Conservation (phyloP, 1,140 invertebrate species). For the Branchinecta lindahli region DNA sequence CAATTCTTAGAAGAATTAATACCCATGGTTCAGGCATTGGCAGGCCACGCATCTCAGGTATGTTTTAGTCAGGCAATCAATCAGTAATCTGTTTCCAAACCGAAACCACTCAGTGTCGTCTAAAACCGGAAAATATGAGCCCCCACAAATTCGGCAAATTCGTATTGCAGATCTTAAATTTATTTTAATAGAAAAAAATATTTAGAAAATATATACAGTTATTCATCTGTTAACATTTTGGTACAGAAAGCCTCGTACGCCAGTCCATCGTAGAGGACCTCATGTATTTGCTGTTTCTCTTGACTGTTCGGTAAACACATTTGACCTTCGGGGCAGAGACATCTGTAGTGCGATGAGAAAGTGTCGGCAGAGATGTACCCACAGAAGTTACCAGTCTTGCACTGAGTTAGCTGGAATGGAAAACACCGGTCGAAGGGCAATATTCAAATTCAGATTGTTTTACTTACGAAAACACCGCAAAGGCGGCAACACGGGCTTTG, state of each 20-base stretch:
- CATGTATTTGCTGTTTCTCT: conserved; percentile 31
- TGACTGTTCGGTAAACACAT: conserved; percentile 35
- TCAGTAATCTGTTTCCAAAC: no score
- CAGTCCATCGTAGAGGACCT: conserved; percentile 40
- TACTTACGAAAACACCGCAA: no score
- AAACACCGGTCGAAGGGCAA: background rate
- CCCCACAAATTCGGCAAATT: no score
- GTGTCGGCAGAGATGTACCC: conserved; percentile 35
- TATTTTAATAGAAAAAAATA: no score
- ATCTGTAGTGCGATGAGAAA: conserved; percentile 43
- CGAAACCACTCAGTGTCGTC: no score
- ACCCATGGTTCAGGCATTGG: conserved; percentile 42
- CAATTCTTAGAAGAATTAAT: conserved; percentile 47
- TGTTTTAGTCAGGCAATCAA: conserved; percentile 19
- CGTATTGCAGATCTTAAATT: no score
- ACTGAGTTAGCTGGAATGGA: conserved; percentile 33
- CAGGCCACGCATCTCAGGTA: conserved; percentile 46
- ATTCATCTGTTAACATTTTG: background rate
- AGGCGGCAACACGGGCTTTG: no score
- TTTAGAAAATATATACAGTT: no score
- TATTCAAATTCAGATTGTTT: no score
- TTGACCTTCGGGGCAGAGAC: conserved; percentile 41
- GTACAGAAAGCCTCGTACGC: conserved; percentile 40
- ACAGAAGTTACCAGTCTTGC: conserved; percentile 35
- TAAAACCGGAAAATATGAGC: no score